Conservation (phyloP, 2,888 invertebrate genomes). For the Latrodectus hesperus region DNA sequence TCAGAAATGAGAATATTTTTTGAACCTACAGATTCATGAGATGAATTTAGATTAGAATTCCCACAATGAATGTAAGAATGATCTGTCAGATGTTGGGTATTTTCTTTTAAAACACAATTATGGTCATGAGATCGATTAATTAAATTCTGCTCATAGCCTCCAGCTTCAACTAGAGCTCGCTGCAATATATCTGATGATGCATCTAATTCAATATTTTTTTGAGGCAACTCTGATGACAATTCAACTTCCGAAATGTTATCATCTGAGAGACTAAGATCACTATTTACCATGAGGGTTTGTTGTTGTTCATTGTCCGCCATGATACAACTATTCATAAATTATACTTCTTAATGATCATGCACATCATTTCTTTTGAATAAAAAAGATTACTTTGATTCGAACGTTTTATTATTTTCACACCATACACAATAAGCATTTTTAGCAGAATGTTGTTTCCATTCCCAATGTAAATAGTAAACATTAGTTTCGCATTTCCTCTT, state of each 20-base stretch:
- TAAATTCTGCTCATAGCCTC: conserved; percentile 33
- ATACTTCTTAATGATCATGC: background rate
- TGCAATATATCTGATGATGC: conserved; percentile 37
- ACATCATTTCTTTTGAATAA: background rate
- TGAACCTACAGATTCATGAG: background rate
- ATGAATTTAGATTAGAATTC: conserved; percentile 12
- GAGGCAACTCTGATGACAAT: background rate
- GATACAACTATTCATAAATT: conserved; percentile 16
- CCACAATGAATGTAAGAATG: conserved; percentile 57
- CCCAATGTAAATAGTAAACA: background rate
- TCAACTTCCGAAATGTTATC: conserved; percentile 1
- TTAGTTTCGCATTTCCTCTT: conserved; percentile 5
- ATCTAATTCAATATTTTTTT: conserved; percentile 6
- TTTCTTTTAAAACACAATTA: conserved; percentile 28
- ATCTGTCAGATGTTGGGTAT: conserved; percentile 51
- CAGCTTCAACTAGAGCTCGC: conserved; percentile 30
- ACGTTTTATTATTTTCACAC: background rate
- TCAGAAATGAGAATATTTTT: conserved; percentile 9
- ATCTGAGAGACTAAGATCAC: conserved; percentile 13
- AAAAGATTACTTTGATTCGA: background rate
- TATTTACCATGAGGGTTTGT: conserved; percentile 54
- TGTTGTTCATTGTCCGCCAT: conserved; percentile 65
- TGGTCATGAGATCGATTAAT: conserved; percentile 4
- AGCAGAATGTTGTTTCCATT: background rate
- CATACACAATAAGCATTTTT: background rate